Evolutionary conservation across 2,888 invertebrate genomes (phyloP).

Genomic region (Chrysodeixis includens): DNA sequence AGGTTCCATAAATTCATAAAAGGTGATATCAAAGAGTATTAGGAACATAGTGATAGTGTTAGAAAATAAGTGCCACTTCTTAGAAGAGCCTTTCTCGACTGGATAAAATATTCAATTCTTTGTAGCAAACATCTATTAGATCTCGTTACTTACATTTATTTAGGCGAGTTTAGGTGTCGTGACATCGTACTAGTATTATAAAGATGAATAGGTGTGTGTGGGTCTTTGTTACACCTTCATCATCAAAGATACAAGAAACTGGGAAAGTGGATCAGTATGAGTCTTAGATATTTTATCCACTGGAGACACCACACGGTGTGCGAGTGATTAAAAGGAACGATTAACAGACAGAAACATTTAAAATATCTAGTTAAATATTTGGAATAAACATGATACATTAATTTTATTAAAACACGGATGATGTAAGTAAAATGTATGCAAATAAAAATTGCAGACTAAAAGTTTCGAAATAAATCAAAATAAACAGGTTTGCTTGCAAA

Average conservation of each 20-base stretch:
- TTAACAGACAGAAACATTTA: too few species aligned
- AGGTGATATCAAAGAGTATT: not conserved
- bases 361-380: not conserved
- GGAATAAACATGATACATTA: not conserved
- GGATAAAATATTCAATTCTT: not conserved
- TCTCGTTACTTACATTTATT: not conserved
- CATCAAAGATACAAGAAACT: too few species aligned
- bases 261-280: too few species aligned
- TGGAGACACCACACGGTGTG: too few species aligned
- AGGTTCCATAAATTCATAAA: not conserved
- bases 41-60: not conserved
- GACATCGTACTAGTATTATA: too few species aligned
- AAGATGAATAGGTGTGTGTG: too few species aligned
- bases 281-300: too few species aligned
- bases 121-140: not conserved
- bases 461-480: slow-evolving; percentile 6
- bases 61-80: not conserved
- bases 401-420: not conserved
- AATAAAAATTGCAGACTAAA: slow-evolving; percentile 12
- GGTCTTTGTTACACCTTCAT: too few species aligned
- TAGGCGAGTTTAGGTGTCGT: not conserved
- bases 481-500: slow-evolving; percentile 21
- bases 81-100: not conserved
- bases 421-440: not conserved
- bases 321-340: too few species aligned